These are phyloP conservation scores for Dryobota labecula DNA, from an alignment of 2,888 invertebrate genomes.

Conservation along the genomic window DNA sequence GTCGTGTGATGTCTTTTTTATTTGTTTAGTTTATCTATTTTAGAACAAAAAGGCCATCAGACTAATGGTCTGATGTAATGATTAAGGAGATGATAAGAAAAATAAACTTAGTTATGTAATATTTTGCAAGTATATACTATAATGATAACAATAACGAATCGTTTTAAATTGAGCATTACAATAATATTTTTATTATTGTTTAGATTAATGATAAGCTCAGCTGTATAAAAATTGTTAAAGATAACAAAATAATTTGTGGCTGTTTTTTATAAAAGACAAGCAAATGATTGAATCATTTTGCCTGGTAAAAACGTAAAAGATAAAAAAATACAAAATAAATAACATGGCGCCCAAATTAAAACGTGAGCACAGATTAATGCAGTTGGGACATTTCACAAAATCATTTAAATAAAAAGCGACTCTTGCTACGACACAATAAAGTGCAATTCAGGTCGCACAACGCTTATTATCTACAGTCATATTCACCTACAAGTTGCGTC, in stretches of 20 bases:
- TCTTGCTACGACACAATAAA: too few species aligned
- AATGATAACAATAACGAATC: background rate
- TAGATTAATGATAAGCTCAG: slow-evolving; percentile 23
- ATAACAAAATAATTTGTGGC: slow-evolving; percentile 18
- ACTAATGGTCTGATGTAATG: background rate
- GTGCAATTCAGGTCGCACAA: too few species aligned
- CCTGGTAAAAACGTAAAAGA: background rate
- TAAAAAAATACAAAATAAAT: background rate
- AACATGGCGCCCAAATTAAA: background rate
- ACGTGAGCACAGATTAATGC: too few species aligned
- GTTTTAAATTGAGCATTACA: background rate
- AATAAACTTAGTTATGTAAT: background rate
- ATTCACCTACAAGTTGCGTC: too few species aligned
- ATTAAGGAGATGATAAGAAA: background rate
- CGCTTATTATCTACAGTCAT: too few species aligned
- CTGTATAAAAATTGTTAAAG: slow-evolving; percentile 7
- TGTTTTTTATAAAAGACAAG: background rate
- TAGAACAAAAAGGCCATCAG: background rate
- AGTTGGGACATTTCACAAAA: too few species aligned
- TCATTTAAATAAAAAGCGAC: too few species aligned
- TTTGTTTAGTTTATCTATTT: slow-evolving; percentile 28
- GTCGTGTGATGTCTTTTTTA: slow-evolving; percentile 21
- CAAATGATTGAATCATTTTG: background rate
- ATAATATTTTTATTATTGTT: slow-evolving; percentile 13
- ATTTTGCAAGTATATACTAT: background rate